These are phyloP conservation scores for Antheraea assamensis DNA, from an alignment of 2,888 invertebrate species.

Conservation along the genomic window DNA sequence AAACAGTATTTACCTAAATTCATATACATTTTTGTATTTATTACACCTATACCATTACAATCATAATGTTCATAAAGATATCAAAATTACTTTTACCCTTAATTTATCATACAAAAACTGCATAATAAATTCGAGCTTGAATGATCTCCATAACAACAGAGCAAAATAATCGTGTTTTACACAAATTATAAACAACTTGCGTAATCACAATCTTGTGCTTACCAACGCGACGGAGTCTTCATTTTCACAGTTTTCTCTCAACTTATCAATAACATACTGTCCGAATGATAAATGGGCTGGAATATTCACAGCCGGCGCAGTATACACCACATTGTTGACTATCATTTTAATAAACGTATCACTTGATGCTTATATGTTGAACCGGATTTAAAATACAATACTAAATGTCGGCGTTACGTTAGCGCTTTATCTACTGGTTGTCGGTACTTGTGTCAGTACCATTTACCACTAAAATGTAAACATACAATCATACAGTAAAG, in stretches of 20 bases:
- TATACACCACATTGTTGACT: conserved; percentile 54
- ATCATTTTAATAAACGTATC: conserved; percentile 40
- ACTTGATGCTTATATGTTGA: neutral
- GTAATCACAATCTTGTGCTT: conserved; percentile 26
- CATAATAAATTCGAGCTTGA: neutral
- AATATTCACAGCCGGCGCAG: conserved; percentile 48
- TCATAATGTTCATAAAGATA: neutral
- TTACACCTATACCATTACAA: neutral
- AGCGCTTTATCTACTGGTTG: neutral
- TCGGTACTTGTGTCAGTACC: no score
- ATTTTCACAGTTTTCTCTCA: conserved; percentile 40
- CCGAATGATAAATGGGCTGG: conserved; percentile 60
- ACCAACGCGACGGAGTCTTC: conserved; percentile 52
- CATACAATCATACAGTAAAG: no score
- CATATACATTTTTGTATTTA: no score
- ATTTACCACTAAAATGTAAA: neutral
- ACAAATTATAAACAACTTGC: neutral
- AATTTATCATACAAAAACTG: neutral
- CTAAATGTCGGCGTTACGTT: neutral
- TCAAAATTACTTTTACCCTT: neutral
- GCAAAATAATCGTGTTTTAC: neutral
- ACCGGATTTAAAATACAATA: neutral
- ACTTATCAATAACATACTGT: conserved; percentile 54
- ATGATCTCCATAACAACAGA: neutral
- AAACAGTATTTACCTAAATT: no score